Percentiles rank a stretch among this genome's conserved stretches.
Conservation (phyloP, 2,113 vertebrate species). For the Spea multiplicata region DNA sequence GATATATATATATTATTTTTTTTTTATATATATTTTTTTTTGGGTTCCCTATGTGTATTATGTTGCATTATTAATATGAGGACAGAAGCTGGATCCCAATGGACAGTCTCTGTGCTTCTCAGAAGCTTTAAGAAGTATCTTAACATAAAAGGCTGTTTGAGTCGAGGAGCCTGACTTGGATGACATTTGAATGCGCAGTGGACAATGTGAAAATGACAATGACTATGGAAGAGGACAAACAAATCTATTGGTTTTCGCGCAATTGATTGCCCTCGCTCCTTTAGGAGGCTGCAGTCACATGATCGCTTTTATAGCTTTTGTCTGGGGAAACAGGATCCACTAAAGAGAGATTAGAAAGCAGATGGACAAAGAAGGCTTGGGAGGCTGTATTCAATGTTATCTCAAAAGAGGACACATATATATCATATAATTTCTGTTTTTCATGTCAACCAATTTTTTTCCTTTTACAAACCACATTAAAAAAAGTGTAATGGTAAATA, state of each 20-base stretch:
- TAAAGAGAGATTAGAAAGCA: slow-evolving; percentile 54
- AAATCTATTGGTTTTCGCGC: slow-evolving; percentile 5
- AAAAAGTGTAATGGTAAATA: no score
- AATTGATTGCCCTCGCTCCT: slow-evolving; percentile 53
- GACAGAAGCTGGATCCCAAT: slow-evolving; percentile 61
- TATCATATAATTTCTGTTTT: no score
- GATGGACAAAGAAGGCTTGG: slow-evolving; percentile 58
- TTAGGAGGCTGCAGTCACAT: slow-evolving; percentile 58
- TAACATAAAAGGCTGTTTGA: slow-evolving; percentile 66
- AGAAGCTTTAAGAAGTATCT: slow-evolving; percentile 64
- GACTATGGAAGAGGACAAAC: slow-evolving; percentile 54
- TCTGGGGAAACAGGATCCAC: slow-evolving; percentile 56
- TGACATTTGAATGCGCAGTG: slow-evolving; percentile 68
- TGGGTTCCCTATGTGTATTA: slow-evolving; percentile 53
- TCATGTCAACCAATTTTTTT: no score
- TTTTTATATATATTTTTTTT: slow-evolving; percentile 38
- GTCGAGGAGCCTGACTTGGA: slow-evolving; percentile 61
- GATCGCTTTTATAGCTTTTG: slow-evolving; percentile 58
- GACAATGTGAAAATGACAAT: slow-evolving; percentile 66
- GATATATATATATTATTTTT: slow-evolving; percentile 46
- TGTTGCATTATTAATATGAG: slow-evolving; percentile 71
- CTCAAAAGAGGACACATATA: slow-evolving; percentile 50
- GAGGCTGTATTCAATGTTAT: slow-evolving; percentile 51
- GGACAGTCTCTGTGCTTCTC: slow-evolving; percentile 65
- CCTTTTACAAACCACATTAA: no score